Percentiles rank a stretch among this genome's conserved stretches.
phyloP scores from a whole-genome alignment of 2,888 invertebrate species.

The Trissolcus brochymenae region DNA sequence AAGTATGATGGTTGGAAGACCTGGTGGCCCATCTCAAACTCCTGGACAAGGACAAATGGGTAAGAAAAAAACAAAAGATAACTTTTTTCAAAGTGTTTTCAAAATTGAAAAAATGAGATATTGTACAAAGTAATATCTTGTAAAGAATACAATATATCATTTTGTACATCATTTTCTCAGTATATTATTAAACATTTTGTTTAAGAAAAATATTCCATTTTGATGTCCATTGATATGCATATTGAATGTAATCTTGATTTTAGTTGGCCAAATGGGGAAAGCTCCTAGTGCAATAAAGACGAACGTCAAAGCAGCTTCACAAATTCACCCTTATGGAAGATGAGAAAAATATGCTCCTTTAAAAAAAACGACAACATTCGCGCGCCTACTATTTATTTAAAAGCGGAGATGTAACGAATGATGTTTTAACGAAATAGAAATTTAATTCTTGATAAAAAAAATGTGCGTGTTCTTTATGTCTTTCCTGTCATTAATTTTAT shows the following conservation, averaged over 20 bases:
- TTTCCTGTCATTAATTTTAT: background rate
- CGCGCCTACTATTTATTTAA: background rate
- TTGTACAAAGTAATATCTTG: no score
- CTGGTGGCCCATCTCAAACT: slow-evolving; percentile 70
- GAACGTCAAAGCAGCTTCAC: slow-evolving; percentile 92
- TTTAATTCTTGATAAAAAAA: slow-evolving; percentile 8
- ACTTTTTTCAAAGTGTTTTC: background rate
- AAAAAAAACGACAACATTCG: no score
- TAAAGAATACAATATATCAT: background rate
- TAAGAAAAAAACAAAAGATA: slow-evolving; percentile 39
- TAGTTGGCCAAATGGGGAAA: slow-evolving; percentile 82
- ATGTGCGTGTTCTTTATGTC: background rate
- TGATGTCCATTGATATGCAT: background rate
- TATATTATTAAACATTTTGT: background rate
- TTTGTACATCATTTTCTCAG: background rate
- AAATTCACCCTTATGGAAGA: slow-evolving; percentile 91
- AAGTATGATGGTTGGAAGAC: slow-evolving; percentile 73
- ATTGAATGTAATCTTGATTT: slow-evolving; percentile 10
- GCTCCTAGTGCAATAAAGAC: slow-evolving; percentile 94
- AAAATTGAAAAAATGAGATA: background rate
- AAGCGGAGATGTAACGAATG: background rate
- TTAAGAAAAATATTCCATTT: background rate
- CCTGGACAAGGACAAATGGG: slow-evolving; percentile 72
- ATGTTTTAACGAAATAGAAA: background rate
- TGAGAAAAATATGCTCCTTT: slow-evolving; percentile 67